Evolutionary conservation across 2,113 vertebrate genomes (phyloP).

Genomic region (Chitala chitala): DNA sequence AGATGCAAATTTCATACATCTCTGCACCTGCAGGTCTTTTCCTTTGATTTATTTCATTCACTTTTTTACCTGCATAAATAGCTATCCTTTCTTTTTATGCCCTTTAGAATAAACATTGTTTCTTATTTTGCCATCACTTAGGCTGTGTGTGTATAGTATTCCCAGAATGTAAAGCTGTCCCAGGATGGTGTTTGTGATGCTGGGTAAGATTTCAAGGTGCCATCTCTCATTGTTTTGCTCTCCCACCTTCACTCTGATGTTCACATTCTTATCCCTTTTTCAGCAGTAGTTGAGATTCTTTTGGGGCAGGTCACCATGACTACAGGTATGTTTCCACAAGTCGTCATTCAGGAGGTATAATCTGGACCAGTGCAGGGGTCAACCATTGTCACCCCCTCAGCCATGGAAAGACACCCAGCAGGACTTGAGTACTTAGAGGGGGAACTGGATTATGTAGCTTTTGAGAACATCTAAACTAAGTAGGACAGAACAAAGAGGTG

Average conservation of each 20-base stretch:
- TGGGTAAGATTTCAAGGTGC: neutral
- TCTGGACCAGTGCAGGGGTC: slow-evolving; percentile 41
- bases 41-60: no score
- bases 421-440: neutral
- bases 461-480: no score
- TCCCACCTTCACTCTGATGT: neutral
- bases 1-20: no score
- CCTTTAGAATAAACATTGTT: no score
- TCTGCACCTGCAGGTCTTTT: no score
- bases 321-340: slow-evolving; percentile 55
- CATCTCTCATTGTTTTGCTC: neutral
- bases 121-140: neutral
- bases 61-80: no score
- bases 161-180: neutral
- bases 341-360: slow-evolving; percentile 50
- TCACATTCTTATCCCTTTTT: slow-evolving; percentile 9
- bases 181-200: neutral
- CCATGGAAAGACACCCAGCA: slow-evolving; percentile 13
- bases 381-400: slow-evolving; percentile 37
- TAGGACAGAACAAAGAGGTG: no score
- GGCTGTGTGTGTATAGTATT: neutral
- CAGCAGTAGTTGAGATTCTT: slow-evolving; percentile 59
- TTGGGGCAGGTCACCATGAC: slow-evolving; percentile 57
- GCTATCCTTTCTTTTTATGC: no score
- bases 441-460: neutral